Percentiles rank a stretch among this genome's conserved stretches.
Evolutionary conservation across 2,888 invertebrate species (phyloP).

Genomic region (Rhogogaster chlorosoma): DNA sequence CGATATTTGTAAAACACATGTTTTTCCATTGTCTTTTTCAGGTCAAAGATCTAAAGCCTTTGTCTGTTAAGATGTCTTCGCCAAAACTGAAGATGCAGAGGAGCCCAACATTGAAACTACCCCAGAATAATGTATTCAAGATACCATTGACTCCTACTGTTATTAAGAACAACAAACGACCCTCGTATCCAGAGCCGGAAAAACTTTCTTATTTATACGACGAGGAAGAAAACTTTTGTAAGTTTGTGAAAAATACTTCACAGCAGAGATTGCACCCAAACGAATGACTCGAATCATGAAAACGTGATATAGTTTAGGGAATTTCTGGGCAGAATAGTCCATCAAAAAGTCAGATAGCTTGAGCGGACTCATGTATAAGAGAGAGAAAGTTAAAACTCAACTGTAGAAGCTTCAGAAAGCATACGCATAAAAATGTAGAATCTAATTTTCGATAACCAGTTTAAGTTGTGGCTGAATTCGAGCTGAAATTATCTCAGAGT

Average conservation of each 20-base stretch:
- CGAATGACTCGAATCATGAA: neutral
- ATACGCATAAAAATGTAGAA: neutral
- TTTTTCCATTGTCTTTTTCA: neutral
- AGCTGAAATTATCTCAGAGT: neutral
- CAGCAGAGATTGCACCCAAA: neutral
- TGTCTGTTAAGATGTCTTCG: conserved; percentile 16
- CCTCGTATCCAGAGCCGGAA: conserved; percentile 61
- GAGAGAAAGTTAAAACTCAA: conserved; percentile 27
- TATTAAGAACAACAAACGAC: conserved; percentile 36
- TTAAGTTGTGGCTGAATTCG: neutral
- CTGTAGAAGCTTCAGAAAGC: neutral
- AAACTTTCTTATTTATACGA: conserved; percentile 59
- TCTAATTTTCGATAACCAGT: neutral
- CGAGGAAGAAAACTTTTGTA: conserved; percentile 56
- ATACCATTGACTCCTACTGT: conserved; percentile 60
- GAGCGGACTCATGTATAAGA: conserved; percentile 43
- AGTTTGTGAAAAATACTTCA: conserved; percentile 13
- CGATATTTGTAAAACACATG: neutral
- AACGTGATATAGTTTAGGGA: neutral
- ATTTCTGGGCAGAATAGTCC: neutral
- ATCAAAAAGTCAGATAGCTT: neutral
- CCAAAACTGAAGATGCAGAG: neutral
- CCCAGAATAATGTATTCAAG: conserved; percentile 59
- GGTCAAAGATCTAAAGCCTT: conserved; percentile 15
- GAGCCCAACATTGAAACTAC: conserved; percentile 37